Conservation (phyloP, 2,113 vertebrate genomes). For the Lagopus leucura region DNA sequence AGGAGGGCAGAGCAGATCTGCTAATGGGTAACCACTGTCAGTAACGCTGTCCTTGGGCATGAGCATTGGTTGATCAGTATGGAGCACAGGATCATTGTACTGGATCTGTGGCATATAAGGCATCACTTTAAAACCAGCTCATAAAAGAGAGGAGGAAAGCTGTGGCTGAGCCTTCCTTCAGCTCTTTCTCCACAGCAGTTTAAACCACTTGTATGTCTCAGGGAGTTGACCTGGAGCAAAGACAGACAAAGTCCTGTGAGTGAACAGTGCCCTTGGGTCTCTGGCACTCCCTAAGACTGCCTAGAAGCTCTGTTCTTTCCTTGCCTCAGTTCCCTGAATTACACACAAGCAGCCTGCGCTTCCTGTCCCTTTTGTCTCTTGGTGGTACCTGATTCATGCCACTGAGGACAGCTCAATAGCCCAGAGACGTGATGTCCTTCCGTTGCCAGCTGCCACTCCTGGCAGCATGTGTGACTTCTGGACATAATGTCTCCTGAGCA, state of each 20-base stretch:
- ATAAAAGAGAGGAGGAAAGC: background rate
- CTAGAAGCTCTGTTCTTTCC: background rate
- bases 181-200: background rate
- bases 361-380: background rate
- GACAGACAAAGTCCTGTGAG: background rate
- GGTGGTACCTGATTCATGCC: accelerated
- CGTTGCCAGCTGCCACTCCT: background rate
- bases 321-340: background rate
- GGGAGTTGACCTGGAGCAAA: background rate
- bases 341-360: background rate
- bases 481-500: background rate
- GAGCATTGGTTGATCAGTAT: background rate
- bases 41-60: background rate
- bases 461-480: background rate
- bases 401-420: background rate
- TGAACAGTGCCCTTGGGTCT: accelerated
- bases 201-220: background rate
- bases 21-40: background rate
- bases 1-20: background rate
- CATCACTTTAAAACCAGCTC: background rate
- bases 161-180: background rate
- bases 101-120: accelerated
- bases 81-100: background rate
- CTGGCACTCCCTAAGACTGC: accelerated
- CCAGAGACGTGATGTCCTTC: background rate